Evolutionary conservation across 2,113 vertebrate species (phyloP), one percentile per base, ranked within the genome.

Genomic region (Eudorcas thomsonii): DNA sequence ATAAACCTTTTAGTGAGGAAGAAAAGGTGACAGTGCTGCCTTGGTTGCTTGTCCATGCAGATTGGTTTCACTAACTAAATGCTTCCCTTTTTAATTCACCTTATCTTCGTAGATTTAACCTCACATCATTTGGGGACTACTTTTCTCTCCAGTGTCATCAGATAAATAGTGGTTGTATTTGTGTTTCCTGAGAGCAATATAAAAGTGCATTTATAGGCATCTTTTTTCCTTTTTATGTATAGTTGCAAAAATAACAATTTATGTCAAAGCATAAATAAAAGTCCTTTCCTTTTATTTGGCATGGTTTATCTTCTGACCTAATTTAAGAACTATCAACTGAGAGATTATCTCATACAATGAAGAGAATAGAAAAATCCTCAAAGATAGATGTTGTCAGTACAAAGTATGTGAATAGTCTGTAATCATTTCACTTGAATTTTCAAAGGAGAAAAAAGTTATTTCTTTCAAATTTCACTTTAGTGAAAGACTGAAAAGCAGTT

Each of bases 191-290:
- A 95, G 36, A 95, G 88, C 30, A 74, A 57, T 50, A 89, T 80
- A 71, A 95, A 96, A 92, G 64, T 95, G 33, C 16, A 85, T 84
- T 97, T 84, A 81, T 25, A 96, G 78, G 36, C 71, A 55, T 89
- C 3, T 52, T 91, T 97, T 88, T n/a, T 86, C 77, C 36, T 64
- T 96, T 74, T 62, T 43, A 93, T 84, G 15, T 83, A 45, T 45
- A 71, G 88, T 94, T 98, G 71, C 36, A 98, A 95, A 97, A 92
- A 78, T 55, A 91, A 90, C 95, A 80, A 91, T 93, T 88, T 11
- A 89, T 98, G 36, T 86, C 33, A 48, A 59, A 84, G 33, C 52
- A 60, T 91, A 90, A 98, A 98, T 81, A 25, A 25, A 98, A 92
- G 96, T 64, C 50, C 16, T 43, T 45, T 19, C n/a, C 0, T 86